Conservation (phyloP, 2,888 invertebrate species). For the Brachynemurus nebulosus region DNA sequence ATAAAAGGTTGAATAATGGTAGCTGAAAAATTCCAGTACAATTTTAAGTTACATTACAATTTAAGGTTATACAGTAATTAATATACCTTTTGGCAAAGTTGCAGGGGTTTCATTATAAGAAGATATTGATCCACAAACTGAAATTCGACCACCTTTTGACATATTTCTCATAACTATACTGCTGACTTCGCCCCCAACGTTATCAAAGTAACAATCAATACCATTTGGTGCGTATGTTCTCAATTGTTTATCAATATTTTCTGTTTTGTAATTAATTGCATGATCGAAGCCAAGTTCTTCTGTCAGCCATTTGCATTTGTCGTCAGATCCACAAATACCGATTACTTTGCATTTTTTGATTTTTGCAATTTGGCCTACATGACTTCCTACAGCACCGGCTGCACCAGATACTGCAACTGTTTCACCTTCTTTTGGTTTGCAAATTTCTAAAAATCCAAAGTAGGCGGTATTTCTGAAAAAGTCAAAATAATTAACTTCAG, state of each 20-base stretch:
- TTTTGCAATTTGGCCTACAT: constrained; percentile 69
- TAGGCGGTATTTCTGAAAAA: constrained; percentile 53
- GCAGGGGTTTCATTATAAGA: constrained; percentile 41
- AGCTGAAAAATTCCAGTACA: constrained; percentile 23
- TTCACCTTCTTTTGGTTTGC: constrained; percentile 55
- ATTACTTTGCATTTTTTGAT: constrained; percentile 53
- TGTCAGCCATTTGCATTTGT: constrained; percentile 53
- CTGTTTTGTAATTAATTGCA: constrained; percentile 59
- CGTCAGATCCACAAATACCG: constrained; percentile 55
- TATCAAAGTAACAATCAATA: constrained; percentile 64
- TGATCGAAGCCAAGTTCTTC: constrained; percentile 50
- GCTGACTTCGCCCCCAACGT: constrained; percentile 55
- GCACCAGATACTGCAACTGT: constrained; percentile 59
- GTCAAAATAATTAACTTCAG: no score
- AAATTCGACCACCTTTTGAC: constrained; percentile 44
- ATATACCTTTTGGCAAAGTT: constrained; percentile 34
- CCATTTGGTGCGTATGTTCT: constrained; percentile 51
- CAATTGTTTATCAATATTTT: constrained; percentile 37
- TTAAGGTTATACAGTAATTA: neutral
- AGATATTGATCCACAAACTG: constrained; percentile 52
- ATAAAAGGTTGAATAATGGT: constrained; percentile 40
- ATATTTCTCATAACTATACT: constrained; percentile 43
- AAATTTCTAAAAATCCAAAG: constrained; percentile 58
- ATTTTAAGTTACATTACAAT: neutral
- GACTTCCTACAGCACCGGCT: constrained; percentile 64